These are phyloP conservation scores for Diplolepis rosae DNA, from an alignment of 2,888 invertebrate genomes.

Conservation along the genomic window DNA sequence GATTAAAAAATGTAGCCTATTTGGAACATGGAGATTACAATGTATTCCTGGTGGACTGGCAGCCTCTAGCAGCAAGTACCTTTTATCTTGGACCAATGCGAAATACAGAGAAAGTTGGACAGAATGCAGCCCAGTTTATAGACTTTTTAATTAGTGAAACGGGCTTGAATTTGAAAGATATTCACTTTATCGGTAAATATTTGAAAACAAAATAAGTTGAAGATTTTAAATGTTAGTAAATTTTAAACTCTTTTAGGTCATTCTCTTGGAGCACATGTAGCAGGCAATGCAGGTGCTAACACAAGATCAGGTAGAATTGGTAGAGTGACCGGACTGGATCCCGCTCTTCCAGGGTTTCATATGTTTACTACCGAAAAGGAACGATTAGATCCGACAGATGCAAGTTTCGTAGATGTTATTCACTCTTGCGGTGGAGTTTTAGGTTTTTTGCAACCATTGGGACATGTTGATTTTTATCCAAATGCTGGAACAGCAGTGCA, in stretches of 20 bases:
- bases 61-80: slow-evolving; percentile 71
- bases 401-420: slow-evolving; percentile 71
- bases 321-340: slow-evolving; percentile 74
- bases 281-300: slow-evolving; percentile 65
- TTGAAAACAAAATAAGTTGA: slow-evolving; percentile 2
- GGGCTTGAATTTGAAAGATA: slow-evolving; percentile 61
- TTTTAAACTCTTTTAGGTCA: slow-evolving; percentile 60
- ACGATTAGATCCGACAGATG: slow-evolving; percentile 67
- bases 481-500: slow-evolving; percentile 72
- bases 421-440: slow-evolving; percentile 73
- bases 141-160: slow-evolving; percentile 68
- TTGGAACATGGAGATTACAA: slow-evolving; percentile 71
- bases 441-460: slow-evolving; percentile 68
- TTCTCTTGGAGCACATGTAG: slow-evolving; percentile 71
- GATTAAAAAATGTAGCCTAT: slow-evolving; percentile 54
- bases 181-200: slow-evolving; percentile 72
- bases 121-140: slow-evolving; percentile 67
- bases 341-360: slow-evolving; percentile 73
- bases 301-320: slow-evolving; percentile 66
- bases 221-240: background rate
- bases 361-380: slow-evolving; percentile 58
- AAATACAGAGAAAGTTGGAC: slow-evolving; percentile 73
- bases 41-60: slow-evolving; percentile 74
- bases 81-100: slow-evolving; percentile 71
- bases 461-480: slow-evolving; percentile 72